Evolutionary conservation across 2,113 vertebrate species (phyloP).

Genomic region (Martes martes): DNA sequence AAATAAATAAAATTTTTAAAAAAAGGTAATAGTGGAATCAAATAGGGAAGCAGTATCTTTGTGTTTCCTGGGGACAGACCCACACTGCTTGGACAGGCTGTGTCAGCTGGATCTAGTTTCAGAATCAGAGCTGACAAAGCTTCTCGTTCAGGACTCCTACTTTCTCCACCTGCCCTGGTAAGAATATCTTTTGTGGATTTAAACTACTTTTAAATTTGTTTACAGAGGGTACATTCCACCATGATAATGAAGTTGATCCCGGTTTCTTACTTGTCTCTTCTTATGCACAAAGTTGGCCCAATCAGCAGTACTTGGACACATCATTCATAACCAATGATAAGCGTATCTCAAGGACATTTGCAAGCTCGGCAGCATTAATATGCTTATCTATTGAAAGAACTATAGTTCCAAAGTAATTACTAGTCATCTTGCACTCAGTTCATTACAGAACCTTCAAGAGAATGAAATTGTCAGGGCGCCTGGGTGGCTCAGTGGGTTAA

Average conservation of each 20-base stretch:
- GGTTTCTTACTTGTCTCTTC: conserved; percentile 91
- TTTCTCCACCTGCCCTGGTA: conserved; percentile 90
- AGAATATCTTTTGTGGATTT: conserved; percentile 93
- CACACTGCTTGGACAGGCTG: conserved; percentile 89
- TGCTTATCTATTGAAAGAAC: conserved; percentile 95
- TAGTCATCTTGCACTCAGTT: conserved; percentile 94
- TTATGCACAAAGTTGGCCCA: conserved; percentile 89
- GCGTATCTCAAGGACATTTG: conserved; percentile 92
- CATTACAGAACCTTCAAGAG: conserved; percentile 93
- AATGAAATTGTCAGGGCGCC: conserved; percentile 88
- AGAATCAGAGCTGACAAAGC: conserved; percentile 91
- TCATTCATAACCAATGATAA: conserved; percentile 94
- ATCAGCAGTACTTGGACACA: conserved; percentile 92
- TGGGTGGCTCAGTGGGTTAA: too few species aligned
- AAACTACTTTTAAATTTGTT: conserved; percentile 92
- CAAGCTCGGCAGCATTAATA: conserved; percentile 93
- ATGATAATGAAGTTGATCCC: conserved; percentile 90
- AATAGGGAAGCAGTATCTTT: conserved; percentile 92
- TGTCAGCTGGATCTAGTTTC: conserved; percentile 90
- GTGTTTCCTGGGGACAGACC: conserved; percentile 87
- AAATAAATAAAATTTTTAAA: too few species aligned
- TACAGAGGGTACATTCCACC: conserved; percentile 90
- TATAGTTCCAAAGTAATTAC: conserved; percentile 91
- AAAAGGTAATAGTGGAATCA: conserved; percentile 91
- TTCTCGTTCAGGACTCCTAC: conserved; percentile 89